Evolutionary conservation across 1,140 invertebrate genomes (phyloP), one percentile per base, ranked within the genome.

Genomic region (Drosophila sucinea): DNA sequence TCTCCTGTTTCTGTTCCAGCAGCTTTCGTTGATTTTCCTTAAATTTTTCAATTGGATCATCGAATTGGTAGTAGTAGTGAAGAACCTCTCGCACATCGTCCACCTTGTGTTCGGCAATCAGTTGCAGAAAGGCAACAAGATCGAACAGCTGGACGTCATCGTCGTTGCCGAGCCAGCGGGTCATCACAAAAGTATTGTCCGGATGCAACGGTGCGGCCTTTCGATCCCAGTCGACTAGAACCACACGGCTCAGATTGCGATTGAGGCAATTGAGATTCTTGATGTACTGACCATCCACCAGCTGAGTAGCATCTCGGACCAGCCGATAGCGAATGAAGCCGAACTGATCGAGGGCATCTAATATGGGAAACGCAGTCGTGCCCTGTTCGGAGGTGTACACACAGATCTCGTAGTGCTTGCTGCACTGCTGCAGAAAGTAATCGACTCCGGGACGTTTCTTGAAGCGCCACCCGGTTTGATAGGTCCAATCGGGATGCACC

Each of bases 371-470:
- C 3, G 98, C 97, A 69, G 97, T 98, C 95, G 97, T 89, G 73
- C 96, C 96, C 85, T 95, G 95, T 90, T 99, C 98, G 35, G 97
- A 95, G 0, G 99, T 99, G 91, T 98, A 99, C 41, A 99, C 95
- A 6, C 99, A 98, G 74, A 99, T 95, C 94, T 99, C 99, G 94
- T 98, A 99, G 73, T 97, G 93, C 11, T 97, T 97, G 56, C 96
- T 96, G 54, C 98, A 94, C 83, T 97, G 95, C 85, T 98, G 96
- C 23, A 99, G 93, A 91, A 99, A 99, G 82, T 98, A 96, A 87
- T 99, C 98, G 0, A 99, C 94, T 35, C 97, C 98, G n/a, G 99
- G 99, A 41, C 99, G 94, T 92, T 99, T 99, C 93, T 99, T 99
- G 92, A 99, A 99, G 74, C 95, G 93, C 94, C 95, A 95, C 5